Percentiles rank a stretch among this genome's conserved stretches.
phyloP scores from a whole-genome alignment of 2,113 vertebrate genomes.

The Aix galericulata region DNA sequence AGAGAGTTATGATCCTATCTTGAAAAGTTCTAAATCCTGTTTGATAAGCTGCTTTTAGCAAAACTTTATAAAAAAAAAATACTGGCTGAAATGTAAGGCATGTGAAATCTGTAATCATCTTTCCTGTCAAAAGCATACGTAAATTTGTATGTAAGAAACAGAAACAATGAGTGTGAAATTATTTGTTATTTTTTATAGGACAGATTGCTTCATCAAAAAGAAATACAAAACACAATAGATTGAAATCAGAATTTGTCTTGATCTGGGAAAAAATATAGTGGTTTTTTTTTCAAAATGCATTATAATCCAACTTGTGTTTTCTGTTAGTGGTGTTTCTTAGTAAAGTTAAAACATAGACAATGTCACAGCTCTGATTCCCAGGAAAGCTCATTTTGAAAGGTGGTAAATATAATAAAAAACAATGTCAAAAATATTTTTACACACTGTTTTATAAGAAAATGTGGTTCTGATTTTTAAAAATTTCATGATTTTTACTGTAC shows the following conservation, averaged over 20 bases:
- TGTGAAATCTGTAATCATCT: not conserved
- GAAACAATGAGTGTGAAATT: not conserved
- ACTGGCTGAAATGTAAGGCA: not conserved
- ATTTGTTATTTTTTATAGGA: constrained; percentile 44
- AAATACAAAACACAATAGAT: constrained; percentile 3
- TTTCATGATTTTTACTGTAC: not conserved
- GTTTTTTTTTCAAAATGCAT: not conserved
- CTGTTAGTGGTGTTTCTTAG: not conserved
- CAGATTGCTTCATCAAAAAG: not conserved
- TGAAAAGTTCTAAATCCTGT: not conserved
- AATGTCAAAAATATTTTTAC: not conserved
- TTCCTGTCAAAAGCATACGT: not conserved
- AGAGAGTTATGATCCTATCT: not conserved
- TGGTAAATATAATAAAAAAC: not conserved
- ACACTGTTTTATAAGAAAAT: not conserved
- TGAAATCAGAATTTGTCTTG: constrained; percentile 38
- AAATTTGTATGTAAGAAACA: not conserved
- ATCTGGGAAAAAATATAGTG: not conserved
- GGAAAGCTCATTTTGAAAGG: not conserved
- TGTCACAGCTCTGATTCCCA: constrained; percentile 13
- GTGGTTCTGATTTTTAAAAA: not conserved
- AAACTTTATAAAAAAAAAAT: not conserved
- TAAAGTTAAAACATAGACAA: not conserved
- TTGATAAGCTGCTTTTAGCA: not conserved
- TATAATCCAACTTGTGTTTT: not conserved